phyloP scores from a whole-genome alignment of 30 jellyfish, hydroid and myxozoan species.

The Aurelia sp. region DNA sequence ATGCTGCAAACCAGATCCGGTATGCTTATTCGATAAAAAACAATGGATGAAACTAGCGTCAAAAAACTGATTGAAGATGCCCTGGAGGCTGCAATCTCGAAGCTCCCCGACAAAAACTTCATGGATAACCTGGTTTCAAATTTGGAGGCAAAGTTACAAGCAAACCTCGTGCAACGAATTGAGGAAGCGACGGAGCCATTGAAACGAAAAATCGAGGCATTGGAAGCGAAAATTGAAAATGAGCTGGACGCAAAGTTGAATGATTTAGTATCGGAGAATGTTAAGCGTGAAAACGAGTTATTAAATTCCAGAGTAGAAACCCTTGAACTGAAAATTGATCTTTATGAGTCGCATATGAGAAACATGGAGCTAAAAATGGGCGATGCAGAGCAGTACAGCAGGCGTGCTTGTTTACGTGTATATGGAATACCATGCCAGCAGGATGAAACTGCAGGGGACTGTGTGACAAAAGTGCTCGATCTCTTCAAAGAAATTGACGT shows the following conservation, averaged over 20 bases:
- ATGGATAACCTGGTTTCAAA: no score
- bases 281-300: constrained; percentile 7
- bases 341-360: constrained; percentile 13
- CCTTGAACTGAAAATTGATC: constrained; percentile 17
- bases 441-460: constrained; percentile 23
- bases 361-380: constrained; percentile 13
- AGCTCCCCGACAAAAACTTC: no score
- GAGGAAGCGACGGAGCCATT: constrained; percentile 16
- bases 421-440: constrained; percentile 8
- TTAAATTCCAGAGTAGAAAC: constrained; percentile 12
- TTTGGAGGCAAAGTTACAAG: no score
- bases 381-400: constrained; percentile 3
- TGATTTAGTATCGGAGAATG: no score
- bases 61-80: no score
- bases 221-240: constrained; percentile 3
- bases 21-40: no score
- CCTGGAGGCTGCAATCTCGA: no score
- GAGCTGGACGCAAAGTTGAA: constrained; percentile 8
- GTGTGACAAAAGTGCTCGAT: constrained; percentile 11
- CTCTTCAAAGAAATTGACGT: not conserved
- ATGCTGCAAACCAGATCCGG: no score
- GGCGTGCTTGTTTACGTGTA: not conserved
- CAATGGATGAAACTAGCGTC: no score
- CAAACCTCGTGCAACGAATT: no score
- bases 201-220: constrained; percentile 10